phyloP scores from a whole-genome alignment of 2,113 vertebrate genomes.

The Glaucidium brasilianum region DNA sequence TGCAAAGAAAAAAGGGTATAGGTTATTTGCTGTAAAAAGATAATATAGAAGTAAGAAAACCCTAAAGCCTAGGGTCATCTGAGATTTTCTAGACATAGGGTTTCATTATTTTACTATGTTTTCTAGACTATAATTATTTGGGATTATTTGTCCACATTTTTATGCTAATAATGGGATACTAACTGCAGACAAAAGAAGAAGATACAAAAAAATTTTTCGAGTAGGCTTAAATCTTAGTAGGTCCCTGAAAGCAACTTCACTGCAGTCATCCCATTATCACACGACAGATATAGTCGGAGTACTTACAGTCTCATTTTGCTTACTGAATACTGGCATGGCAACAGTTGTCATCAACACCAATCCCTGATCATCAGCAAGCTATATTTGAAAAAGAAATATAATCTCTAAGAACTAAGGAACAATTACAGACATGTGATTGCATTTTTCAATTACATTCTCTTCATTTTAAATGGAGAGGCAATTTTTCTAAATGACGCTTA shows the following conservation, averaged over 20 bases:
- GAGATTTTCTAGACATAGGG: neutral
- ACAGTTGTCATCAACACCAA: conserved; percentile 97
- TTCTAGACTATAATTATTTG: neutral
- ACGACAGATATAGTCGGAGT: conserved; percentile 9
- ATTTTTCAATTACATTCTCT: neutral
- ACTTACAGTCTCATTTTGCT: conserved; percentile 98
- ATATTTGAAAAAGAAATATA: conserved; percentile 56
- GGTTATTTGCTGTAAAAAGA: neutral
- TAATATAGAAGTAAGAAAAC: neutral
- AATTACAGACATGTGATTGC: neutral
- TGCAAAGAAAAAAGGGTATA: neutral
- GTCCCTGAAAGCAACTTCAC: neutral
- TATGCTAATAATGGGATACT: neutral
- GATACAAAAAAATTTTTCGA: neutral
- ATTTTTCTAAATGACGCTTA: neutral
- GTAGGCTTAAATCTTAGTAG: neutral
- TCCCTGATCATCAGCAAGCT: conserved; percentile 89
- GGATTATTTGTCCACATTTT: neutral
- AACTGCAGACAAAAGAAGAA: neutral
- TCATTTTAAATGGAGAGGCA: neutral
- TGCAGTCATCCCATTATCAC: neutral
- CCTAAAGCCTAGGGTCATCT: neutral
- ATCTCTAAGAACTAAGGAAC: neutral
- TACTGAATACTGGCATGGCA: conserved; percentile 99
- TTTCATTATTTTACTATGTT: neutral